phyloP scores from a whole-genome alignment of 2,888 invertebrate species.

The Lysandra coridon region DNA sequence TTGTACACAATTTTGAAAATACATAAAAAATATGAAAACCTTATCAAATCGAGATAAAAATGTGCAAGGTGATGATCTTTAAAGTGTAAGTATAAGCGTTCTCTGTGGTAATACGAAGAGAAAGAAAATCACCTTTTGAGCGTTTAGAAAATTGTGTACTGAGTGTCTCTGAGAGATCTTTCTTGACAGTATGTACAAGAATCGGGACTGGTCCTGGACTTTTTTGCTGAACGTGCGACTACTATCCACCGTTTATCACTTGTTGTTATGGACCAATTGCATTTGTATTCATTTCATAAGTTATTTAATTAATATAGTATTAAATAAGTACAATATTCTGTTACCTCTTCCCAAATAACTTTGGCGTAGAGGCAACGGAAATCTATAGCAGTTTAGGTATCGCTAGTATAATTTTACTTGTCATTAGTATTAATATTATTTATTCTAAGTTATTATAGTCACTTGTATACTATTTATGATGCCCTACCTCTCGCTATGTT shows the following conservation, averaged over 20 bases:
- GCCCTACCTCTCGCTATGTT: conserved; percentile 69
- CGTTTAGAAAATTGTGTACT: no score
- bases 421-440: conserved; percentile 80
- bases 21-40: no score
- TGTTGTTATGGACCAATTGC: conserved; percentile 29
- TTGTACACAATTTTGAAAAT: no score
- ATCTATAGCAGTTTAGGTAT: conserved; percentile 72
- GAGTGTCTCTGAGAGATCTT: no score
- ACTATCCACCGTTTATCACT: conserved; percentile 19
- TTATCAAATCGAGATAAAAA: no score
- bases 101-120: no score
- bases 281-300: conserved; percentile 50
- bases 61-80: no score
- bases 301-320: conserved; percentile 57
- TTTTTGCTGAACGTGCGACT: background rate
- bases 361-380: conserved; percentile 77
- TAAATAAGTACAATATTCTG: conserved; percentile 77
- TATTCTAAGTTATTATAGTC: conserved; percentile 72
- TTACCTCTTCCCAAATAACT: conserved; percentile 72
- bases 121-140: no score
- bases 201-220: background rate
- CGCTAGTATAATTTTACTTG: conserved; percentile 79
- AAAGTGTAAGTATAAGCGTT: no score
- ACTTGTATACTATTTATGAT: conserved; percentile 65
- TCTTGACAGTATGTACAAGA: no score